Conservation (phyloP, 2,888 invertebrate species). For the Limnephilus rhombicus region DNA sequence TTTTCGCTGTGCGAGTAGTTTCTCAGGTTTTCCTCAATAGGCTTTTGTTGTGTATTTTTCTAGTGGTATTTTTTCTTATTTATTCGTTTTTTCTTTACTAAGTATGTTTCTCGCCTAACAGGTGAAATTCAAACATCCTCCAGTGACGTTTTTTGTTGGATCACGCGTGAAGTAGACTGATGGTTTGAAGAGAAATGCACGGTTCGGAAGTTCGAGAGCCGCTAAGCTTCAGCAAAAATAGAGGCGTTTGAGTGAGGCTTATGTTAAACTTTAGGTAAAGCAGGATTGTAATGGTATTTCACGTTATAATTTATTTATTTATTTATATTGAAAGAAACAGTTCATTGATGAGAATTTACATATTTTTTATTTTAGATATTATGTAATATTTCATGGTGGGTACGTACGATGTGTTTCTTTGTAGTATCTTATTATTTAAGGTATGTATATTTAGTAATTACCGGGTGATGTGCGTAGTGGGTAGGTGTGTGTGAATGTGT, state of each 20-base stretch:
- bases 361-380: no score
- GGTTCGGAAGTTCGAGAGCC: not conserved
- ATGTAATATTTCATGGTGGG: no score
- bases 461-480: no score
- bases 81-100: not conserved
- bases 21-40: not conserved
- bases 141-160: not conserved
- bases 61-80: not conserved
- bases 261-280: not conserved
- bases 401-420: no score
- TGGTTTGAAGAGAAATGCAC: not conserved
- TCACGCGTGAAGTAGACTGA: not conserved
- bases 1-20: not conserved
- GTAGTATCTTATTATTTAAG: no score
- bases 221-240: not conserved
- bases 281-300: no score
- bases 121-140: not conserved
- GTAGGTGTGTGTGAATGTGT: no score
- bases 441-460: no score
- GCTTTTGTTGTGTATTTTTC: not conserved
- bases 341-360: no score
- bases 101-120: not conserved
- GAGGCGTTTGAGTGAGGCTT: not conserved
- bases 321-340: no score
- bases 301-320: no score